Percentiles rank a stretch among this genome's conserved stretches.
Evolutionary conservation across 2,888 invertebrate genomes (phyloP).

Genomic region (Disparrhopalites patrizii): DNA sequence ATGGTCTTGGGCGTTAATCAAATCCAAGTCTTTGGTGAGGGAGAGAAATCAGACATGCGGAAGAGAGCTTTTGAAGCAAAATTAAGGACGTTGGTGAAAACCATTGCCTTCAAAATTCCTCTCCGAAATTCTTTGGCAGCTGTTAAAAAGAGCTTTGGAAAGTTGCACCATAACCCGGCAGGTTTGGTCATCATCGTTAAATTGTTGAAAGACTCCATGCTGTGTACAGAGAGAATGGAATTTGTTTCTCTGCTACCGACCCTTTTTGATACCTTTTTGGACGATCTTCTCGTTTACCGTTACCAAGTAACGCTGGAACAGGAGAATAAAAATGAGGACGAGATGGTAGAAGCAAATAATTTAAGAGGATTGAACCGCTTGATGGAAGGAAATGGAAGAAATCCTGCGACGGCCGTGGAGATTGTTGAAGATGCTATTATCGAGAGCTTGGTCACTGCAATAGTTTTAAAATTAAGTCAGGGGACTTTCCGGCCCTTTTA

Average conservation of each 20-base stretch:
- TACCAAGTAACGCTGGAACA: conserved; percentile 11
- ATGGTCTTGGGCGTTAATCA: conserved; percentile 35
- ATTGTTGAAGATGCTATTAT: conserved; percentile 70
- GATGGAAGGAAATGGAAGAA: background rate
- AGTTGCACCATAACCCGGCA: conserved; percentile 11
- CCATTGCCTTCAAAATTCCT: conserved; percentile 42
- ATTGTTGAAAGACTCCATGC: conserved; percentile 69
- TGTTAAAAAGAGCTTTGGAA: conserved; percentile 38
- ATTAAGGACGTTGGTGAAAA: conserved; percentile 40
- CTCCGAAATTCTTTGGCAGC: conserved; percentile 40
- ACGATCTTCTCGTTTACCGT: conserved; percentile 52
- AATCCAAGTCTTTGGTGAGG: conserved; percentile 26
- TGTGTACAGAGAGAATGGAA: conserved; percentile 59
- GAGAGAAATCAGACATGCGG: conserved; percentile 35
- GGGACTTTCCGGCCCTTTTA: conserved; percentile 83
- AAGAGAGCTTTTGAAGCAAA: conserved; percentile 44
- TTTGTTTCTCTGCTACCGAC: conserved; percentile 64
- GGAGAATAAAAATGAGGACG: background rate
- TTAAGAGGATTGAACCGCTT: too few relatives aligned
- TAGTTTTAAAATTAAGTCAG: conserved; percentile 84
- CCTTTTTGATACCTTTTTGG: conserved; percentile 70
- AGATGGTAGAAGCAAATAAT: conserved; percentile 9
- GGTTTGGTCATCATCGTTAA: conserved; percentile 66
- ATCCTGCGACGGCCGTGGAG: conserved; percentile 57
- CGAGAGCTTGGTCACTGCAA: conserved; percentile 65